phyloP scores from a whole-genome alignment of 2,797 vertebrate species.

The Ambastaia sidthimunki region DNA sequence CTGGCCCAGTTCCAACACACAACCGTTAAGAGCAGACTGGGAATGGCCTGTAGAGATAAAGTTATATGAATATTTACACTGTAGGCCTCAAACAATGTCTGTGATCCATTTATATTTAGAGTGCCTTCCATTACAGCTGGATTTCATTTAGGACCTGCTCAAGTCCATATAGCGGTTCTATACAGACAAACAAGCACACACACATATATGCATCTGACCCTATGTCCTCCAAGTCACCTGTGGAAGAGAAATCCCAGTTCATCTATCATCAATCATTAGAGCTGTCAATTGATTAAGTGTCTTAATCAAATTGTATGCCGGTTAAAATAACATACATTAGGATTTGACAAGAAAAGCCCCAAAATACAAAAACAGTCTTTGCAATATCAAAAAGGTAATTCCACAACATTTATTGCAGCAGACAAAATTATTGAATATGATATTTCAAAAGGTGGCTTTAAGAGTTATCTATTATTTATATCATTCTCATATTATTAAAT shows the following conservation, averaged over 20 bases:
- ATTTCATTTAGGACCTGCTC: slow-evolving; percentile 48
- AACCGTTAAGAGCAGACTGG: slow-evolving; percentile 8
- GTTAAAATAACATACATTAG: too few relatives aligned
- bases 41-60: slow-evolving; percentile 45
- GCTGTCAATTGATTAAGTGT: not conserved
- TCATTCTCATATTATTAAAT: too few relatives aligned
- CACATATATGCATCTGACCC: not conserved
- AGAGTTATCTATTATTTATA: too few relatives aligned
- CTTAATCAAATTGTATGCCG: not conserved
- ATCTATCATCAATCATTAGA: not conserved
- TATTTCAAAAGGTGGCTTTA: too few relatives aligned
- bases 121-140: slow-evolving; percentile 49
- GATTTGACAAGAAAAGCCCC: too few relatives aligned
- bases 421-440: too few relatives aligned
- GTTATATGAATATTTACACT: slow-evolving; percentile 52
- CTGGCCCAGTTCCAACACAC: slow-evolving; percentile 30
- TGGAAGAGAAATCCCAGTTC: too few relatives aligned
- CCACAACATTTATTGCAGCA: too few relatives aligned
- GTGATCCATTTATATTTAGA: slow-evolving; percentile 45
- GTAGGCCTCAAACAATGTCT: slow-evolving; percentile 46
- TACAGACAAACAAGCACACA: slow-evolving; percentile 9
- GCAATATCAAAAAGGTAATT: too few relatives aligned
- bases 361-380: too few relatives aligned
- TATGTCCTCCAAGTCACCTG: not conserved
- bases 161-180: slow-evolving; percentile 11